Base-by-base conservation (phyloP, 30 jellyfish, hydroid and myxozoan genomes). In the Turritopsis dohrnii region DNA sequence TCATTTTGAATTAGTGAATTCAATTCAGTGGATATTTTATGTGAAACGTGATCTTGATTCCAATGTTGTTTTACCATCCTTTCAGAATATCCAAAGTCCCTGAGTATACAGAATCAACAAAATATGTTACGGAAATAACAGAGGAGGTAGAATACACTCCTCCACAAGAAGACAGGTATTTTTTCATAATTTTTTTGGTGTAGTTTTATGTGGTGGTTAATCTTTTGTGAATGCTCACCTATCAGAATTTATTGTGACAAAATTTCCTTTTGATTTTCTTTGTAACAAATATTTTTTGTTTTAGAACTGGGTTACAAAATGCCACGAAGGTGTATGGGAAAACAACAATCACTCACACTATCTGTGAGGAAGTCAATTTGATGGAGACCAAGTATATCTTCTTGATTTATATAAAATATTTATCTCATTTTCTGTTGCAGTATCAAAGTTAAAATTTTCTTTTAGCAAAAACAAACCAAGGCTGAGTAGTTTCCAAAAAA, bases 311-410 rank as follows among this genome's bases (percentile, higher is more conserved):
- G 22, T 23, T n/a, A 69, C 30, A 23, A 69, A 19, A 17, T n/a
- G 77, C 16, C 28, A 69, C 23, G 28, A 69, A 69, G 19, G 22
- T 69, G 77, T 69, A 69, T 27, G 77, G 30, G 8, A 69, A 69
- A 69, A 69, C 77, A 0, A 69, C 30, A 8, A 27, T 69, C 30
- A 69, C 28, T 0, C 77, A 69, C 30, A 69, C 30, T 7, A 69
- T 69, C 22, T n/a, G 77, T 69, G 77, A 69, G 19, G 77, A 69
- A 69, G 19, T 69, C 19, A 19, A 69, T n/a, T 69, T 69, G 73
- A 60, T 18, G 77, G 77, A 69, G 8, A 21, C 8, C 8, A 41
- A 41, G 60, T 41, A 41, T 5, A 13, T 41, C 60, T 5, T 41
- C 9, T 41, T 41, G 60, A 41, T 41, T 41, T 41, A 5, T 41